These are phyloP conservation scores for Gracilinanus agilis DNA, from an alignment of 2,113 vertebrate genomes.

Conservation along the genomic window DNA sequence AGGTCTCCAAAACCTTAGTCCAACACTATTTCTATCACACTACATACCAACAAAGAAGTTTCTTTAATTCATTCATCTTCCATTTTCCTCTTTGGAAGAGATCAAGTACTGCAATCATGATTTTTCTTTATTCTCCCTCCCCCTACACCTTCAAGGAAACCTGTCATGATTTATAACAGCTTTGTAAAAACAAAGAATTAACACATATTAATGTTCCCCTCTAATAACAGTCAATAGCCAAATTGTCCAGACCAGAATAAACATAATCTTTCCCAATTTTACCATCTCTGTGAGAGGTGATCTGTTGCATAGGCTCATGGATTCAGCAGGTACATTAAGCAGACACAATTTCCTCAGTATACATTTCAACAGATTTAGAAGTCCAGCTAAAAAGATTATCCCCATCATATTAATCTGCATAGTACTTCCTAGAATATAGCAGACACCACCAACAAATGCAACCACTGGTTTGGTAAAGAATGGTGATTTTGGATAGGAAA, in stretches of 20 bases:
- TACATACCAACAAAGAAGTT: neutral
- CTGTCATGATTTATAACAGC: neutral
- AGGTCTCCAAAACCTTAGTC: neutral
- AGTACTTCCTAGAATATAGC: neutral
- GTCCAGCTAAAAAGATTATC: neutral
- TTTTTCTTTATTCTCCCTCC: neutral
- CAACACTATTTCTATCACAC: neutral
- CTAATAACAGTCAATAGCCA: neutral
- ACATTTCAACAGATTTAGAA: slow-evolving; percentile 23
- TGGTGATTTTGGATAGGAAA: neutral
- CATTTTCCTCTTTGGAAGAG: neutral
- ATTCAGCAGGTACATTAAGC: neutral
- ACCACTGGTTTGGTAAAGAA: slow-evolving; percentile 21
- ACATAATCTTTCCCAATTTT: neutral
- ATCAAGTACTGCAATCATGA: neutral
- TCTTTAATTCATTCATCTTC: neutral
- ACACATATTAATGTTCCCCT: neutral
- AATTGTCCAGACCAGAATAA: neutral
- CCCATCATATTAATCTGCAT: neutral
- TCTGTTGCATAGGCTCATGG: neutral
- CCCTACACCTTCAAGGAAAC: neutral
- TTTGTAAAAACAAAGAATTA: neutral
- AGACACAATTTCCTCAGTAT: neutral
- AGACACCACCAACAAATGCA: neutral
- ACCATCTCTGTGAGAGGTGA: neutral